These are phyloP conservation scores for Drosophila lacicola DNA, from an alignment of 2,888 invertebrate species.

Conservation along the genomic window DNA sequence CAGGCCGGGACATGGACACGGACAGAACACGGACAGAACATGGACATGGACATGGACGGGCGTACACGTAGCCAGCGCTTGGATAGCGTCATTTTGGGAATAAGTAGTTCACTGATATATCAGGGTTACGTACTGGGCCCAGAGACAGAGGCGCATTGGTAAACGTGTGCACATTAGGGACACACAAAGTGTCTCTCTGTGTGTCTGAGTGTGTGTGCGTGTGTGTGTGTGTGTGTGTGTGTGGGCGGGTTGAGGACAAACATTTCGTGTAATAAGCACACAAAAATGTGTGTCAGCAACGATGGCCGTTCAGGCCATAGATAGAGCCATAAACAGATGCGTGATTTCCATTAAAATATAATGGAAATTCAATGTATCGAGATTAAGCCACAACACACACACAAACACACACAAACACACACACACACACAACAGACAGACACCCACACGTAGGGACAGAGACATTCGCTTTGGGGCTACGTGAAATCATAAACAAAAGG, in stretches of 20 bases:
- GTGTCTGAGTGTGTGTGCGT: neutral
- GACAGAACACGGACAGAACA: neutral
- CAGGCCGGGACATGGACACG: slow-evolving; percentile 3
- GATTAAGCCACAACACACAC: slow-evolving; percentile 50
- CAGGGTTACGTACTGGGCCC: neutral
- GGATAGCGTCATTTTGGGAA: slow-evolving; percentile 60
- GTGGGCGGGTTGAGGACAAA: slow-evolving; percentile 22
- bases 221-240: slow-evolving; percentile 2
- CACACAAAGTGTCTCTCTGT: slow-evolving; percentile 26
- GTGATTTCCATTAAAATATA: slow-evolving; percentile 73
- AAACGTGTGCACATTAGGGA: slow-evolving; percentile 64
- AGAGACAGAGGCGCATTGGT: slow-evolving; percentile 1
- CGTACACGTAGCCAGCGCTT: slow-evolving; percentile 44
- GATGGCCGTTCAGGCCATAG: slow-evolving; percentile 31
- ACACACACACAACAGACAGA: slow-evolving; percentile 1
- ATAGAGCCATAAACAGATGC: slow-evolving; percentile 70
- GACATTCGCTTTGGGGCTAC: slow-evolving; percentile 45
- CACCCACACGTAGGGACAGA: neutral
- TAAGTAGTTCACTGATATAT: slow-evolving; percentile 53
- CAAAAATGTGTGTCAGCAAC: slow-evolving; percentile 56
- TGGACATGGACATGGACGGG: slow-evolving; percentile 10
- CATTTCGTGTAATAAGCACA: slow-evolving; percentile 56
- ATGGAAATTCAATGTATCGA: slow-evolving; percentile 73
- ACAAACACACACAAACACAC: slow-evolving; percentile 5
- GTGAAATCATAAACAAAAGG: slow-evolving; percentile 69